Percentiles rank a stretch among this genome's conserved stretches.
These are phyloP conservation scores for Phodopus roborovskii DNA, from an alignment of 2,113 vertebrate genomes.

Conservation along the genomic window DNA sequence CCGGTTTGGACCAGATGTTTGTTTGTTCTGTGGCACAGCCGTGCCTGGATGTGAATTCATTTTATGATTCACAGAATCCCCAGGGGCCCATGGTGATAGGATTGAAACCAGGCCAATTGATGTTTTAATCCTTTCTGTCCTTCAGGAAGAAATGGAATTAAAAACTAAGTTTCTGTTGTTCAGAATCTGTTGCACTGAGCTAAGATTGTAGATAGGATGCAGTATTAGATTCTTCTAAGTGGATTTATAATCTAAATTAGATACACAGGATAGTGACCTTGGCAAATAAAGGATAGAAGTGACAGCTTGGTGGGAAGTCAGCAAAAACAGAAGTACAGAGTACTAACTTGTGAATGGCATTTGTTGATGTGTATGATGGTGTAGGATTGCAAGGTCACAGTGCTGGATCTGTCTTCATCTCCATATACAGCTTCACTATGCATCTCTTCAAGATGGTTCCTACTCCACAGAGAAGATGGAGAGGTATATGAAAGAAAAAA, in stretches of 20 bases:
- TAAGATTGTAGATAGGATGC: slow-evolving; percentile 59
- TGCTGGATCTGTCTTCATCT: neutral
- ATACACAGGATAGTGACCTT: slow-evolving; percentile 53
- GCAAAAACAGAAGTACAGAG: neutral
- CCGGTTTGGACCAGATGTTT: slow-evolving; percentile 45
- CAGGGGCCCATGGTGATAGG: neutral
- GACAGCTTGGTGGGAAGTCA: slow-evolving; percentile 36
- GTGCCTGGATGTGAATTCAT: slow-evolving; percentile 49
- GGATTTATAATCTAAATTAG: slow-evolving; percentile 69
- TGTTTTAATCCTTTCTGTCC: slow-evolving; percentile 73
- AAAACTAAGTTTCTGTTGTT: slow-evolving; percentile 58
- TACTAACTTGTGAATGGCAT: neutral
- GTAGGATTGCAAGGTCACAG: neutral
- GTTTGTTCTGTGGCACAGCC: slow-evolving; percentile 26
- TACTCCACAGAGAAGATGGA: neutral
- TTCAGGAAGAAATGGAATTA: slow-evolving; percentile 71
- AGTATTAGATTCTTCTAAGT: slow-evolving; percentile 50
- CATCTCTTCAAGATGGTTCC: neutral
- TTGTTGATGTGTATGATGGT: neutral
- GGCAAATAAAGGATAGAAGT: neutral
- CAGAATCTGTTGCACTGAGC: slow-evolving; percentile 48
- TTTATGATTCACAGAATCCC: slow-evolving; percentile 59
- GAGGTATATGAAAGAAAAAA: slow-evolving; percentile 23
- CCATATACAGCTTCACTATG: neutral
- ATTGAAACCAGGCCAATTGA: slow-evolving; percentile 57